These are phyloP conservation scores for Athalia cordata DNA, from an alignment of 2,888 invertebrate genomes.

Conservation along the genomic window DNA sequence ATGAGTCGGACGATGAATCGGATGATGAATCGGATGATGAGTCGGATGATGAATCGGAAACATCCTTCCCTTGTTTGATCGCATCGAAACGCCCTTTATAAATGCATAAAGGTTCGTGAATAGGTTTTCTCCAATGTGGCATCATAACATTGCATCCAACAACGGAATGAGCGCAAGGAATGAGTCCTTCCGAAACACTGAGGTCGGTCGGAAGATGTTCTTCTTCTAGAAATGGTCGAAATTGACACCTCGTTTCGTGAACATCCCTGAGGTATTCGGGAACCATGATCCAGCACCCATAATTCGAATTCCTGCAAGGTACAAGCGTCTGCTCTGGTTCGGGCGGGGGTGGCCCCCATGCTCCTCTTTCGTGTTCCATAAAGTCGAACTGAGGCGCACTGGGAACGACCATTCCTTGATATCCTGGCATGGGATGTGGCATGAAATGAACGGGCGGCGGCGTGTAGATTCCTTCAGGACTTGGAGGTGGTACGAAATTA, in stretches of 20 bases:
- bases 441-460: constrained; percentile 57
- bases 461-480: constrained; percentile 47
- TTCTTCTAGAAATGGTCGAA: constrained; percentile 63
- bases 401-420: not conserved
- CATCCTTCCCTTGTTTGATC: not conserved
- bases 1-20: too few relatives aligned
- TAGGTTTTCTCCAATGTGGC: constrained; percentile 57
- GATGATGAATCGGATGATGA: too few relatives aligned
- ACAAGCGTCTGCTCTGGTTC: constrained; percentile 56
- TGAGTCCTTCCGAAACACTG: constrained; percentile 48
- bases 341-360: constrained; percentile 50
- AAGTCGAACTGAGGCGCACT: constrained; percentile 51
- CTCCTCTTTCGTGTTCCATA: constrained; percentile 55
- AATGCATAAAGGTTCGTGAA: constrained; percentile 63
- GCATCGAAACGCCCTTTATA: constrained; percentile 57
- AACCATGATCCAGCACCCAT: constrained; percentile 63
- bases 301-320: constrained; percentile 58
- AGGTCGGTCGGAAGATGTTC: constrained; percentile 62
- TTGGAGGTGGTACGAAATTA: constrained; percentile 51
- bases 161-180: constrained; percentile 57
- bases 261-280: constrained; percentile 54
- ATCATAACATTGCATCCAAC: constrained; percentile 63
- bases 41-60: not conserved
- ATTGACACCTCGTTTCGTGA: constrained; percentile 66
- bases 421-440: constrained; percentile 56